Conservation (phyloP, 2,113 vertebrate genomes). For the Cyprinodon variegatus region DNA sequence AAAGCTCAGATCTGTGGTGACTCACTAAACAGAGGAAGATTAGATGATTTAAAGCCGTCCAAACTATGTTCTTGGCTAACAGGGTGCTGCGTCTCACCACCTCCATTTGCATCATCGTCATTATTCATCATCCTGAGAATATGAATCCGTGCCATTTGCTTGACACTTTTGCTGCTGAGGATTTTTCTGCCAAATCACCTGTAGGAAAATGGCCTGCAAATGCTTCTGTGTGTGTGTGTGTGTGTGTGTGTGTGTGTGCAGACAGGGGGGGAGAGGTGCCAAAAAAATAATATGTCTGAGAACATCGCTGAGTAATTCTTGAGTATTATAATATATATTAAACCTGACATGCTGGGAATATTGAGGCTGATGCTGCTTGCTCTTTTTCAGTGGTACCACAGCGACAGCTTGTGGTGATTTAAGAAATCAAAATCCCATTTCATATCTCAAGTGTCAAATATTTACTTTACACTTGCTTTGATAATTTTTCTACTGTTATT, state of each 20-base stretch:
- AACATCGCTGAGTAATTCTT: background rate
- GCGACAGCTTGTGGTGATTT: slow-evolving; percentile 61
- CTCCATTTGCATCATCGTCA: slow-evolving; percentile 56
- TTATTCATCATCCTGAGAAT: slow-evolving; percentile 56
- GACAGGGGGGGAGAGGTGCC: background rate
- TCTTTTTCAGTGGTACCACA: slow-evolving; percentile 38
- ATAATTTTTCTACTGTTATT: background rate
- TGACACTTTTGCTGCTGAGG: slow-evolving; percentile 44
- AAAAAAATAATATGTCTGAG: slow-evolving; percentile 16
- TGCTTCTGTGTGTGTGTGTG: background rate
- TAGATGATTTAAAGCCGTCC: slow-evolving; percentile 11
- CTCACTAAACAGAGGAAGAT: background rate
- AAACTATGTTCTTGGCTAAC: slow-evolving; percentile 14
- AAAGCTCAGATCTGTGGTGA: background rate
- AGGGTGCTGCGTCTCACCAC: slow-evolving; percentile 38
- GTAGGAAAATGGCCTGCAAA: slow-evolving; percentile 32
- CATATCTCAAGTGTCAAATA: background rate
- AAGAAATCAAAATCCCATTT: slow-evolving; percentile 12
- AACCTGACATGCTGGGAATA: slow-evolving; percentile 1
- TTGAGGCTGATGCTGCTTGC: background rate
- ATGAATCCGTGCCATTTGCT: slow-evolving; percentile 44
- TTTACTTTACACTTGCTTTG: background rate
- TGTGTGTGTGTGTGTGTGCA: slow-evolving; percentile 6
- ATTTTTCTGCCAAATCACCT: slow-evolving; percentile 44
- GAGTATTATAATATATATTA: slow-evolving; percentile 4